Evolutionary conservation across 1,140 invertebrate species (phyloP).

Genomic region (Ceratina japonica): DNA sequence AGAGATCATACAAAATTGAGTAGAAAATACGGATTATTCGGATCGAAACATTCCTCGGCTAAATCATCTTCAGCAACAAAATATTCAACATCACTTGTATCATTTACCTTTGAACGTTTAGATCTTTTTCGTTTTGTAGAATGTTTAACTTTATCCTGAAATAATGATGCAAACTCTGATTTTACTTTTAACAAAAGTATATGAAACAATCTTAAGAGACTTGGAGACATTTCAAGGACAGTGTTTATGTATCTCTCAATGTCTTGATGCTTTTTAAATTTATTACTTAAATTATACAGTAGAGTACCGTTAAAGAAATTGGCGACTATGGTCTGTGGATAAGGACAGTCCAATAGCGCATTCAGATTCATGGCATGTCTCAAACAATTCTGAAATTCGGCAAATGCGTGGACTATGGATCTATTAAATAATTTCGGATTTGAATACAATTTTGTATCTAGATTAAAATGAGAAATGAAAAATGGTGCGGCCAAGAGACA

Average conservation of each 20-base stretch:
- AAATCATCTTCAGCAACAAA: slow-evolving; percentile 29
- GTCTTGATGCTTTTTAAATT: slow-evolving; percentile 80
- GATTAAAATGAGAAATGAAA: slow-evolving; percentile 83
- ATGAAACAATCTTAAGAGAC: slow-evolving; percentile 77
- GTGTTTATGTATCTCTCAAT: slow-evolving; percentile 79
- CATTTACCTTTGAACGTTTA: slow-evolving; percentile 2
- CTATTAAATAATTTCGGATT: slow-evolving; percentile 83
- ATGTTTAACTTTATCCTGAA: slow-evolving; percentile 21
- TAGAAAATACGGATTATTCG: no score
- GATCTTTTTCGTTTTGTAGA: slow-evolving; percentile 37
- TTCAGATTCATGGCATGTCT: slow-evolving; percentile 84
- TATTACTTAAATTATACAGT: slow-evolving; percentile 85
- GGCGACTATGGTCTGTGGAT: slow-evolving; percentile 78
- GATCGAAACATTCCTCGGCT: background rate
- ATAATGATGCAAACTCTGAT: slow-evolving; percentile 39
- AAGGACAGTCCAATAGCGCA: slow-evolving; percentile 82
- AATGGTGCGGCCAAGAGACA: slow-evolving; percentile 82
- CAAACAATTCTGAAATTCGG: slow-evolving; percentile 86
- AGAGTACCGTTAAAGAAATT: slow-evolving; percentile 86
- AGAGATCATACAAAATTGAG: no score
- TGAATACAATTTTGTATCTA: slow-evolving; percentile 81
- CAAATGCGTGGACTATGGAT: slow-evolving; percentile 83
- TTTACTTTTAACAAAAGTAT: slow-evolving; percentile 55
- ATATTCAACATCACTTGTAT: slow-evolving; percentile 18
- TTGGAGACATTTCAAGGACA: slow-evolving; percentile 78